Evolutionary conservation across 1,140 invertebrate species (phyloP), one percentile per base, ranked within the genome.

Genomic region (Drosophila virilis): DNA sequence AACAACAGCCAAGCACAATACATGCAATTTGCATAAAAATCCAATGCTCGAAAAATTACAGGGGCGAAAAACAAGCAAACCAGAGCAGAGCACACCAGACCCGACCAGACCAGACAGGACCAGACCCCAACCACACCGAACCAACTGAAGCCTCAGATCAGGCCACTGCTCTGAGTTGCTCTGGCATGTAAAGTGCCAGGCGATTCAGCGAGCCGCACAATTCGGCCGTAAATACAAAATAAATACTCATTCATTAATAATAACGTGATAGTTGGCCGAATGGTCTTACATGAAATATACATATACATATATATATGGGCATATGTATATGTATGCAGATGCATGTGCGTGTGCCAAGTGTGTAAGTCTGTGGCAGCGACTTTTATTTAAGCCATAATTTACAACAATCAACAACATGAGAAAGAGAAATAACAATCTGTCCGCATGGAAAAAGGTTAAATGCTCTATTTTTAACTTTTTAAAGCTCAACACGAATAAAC

Each of bases 161-260:
- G 50, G 42, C 54, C 48, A 28, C 45, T 43, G 52, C 38, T 10
- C 13, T 28, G 22, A 28, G 42, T 17, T 22, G 10, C 13, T 43
- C 13, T 43, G 55, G 22, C n/a, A 12, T 52, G 67, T 50, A 13
- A 55, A 45, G 42, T 69, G 64, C 32, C 35, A 33, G 38, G 50
- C 68, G 71, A 66, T 42, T 66, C 54, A 55, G 45, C 62, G 75
- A 52, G 60, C 74, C 76, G 51, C 61, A 52, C 83, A 67, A 71
- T 79, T 86, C 66, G 68, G 69, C 66, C 77, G 84, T 83, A 89
- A 89, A 88, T 80, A 77, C 84, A 83, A 78, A 89, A 88, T 88
- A 88, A 88, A 88, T 88, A 89, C 83, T 89, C 84, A 83, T 88
- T 88, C 83, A 88, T 89, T 88, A 89, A 89, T 88, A 88, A 88